Base-by-base conservation (phyloP, 2,797 vertebrate species). In the Taenioides sp. region DNA sequence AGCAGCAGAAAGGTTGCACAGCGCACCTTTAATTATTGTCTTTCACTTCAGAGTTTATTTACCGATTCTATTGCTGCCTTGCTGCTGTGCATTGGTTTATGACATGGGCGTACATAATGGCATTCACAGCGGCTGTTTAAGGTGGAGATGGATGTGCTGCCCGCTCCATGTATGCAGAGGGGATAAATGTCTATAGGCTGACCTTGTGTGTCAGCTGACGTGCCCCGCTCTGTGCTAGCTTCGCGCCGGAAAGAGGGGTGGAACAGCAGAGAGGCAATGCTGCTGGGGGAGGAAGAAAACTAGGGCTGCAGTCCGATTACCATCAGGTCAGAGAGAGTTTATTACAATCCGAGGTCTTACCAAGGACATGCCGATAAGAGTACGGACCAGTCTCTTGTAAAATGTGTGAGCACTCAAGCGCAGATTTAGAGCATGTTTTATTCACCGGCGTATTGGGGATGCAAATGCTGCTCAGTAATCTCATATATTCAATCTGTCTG, bases 121-220 rank as follows among this genome's bases (percentile, higher is more conserved):
- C 80, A 69, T 83, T 77, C 78, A 82, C 75, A 69, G 47, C 37
- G 49, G 65, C 74, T 70, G 77, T 73, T 85, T 77, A 72, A n/a
- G 59, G 76, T 70, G 0, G 17, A 87, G 85, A 87, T 84, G 84
- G 85, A 89, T 87, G 82, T 68, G 70, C 67, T 54, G 73, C 60
- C 70, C 27, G 11, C 55, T 70, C 40, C 67, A 40, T 65, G 70
- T 81, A 84, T 79, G 71, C 81, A 79, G 76, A 87, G 74, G 55
- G 76, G 70, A 84, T 85, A 78, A 77, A 76, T 75, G 80, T 80
- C 62, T 87, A 80, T 72, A 82, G 77, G 74, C 78, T 79, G 87
- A 89, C 86, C 86, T 89, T 90, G 86, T 87, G 85, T 75, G 69
- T 67, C 65, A 47, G 74, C 88, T 83, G 87, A 76, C 83, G 80